Conservation (phyloP, 2,113 vertebrate genomes). For the Nothobranchius kuhntae region DNA sequence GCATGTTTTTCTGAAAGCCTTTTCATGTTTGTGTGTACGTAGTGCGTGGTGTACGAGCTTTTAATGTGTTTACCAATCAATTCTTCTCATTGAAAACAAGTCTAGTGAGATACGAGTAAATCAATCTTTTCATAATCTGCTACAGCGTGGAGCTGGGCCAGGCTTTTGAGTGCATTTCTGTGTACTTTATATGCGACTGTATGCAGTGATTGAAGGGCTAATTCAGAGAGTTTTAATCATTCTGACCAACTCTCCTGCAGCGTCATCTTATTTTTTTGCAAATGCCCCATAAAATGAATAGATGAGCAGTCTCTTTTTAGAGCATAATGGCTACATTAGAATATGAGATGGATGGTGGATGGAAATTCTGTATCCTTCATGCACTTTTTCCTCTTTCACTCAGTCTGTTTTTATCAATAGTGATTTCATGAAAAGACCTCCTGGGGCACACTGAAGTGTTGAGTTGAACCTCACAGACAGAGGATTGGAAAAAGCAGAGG, state of each 20-base stretch:
- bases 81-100: constrained; percentile 50
- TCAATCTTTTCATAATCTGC: constrained; percentile 64
- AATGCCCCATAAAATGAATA: constrained; percentile 70
- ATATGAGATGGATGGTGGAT: constrained; percentile 67
- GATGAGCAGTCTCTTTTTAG: constrained; percentile 68
- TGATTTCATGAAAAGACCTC: constrained; percentile 41
- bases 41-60: constrained; percentile 56
- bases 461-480: constrained; percentile 50
- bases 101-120: constrained; percentile 57
- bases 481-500: constrained; percentile 38
- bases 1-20: constrained; percentile 65
- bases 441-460: constrained; percentile 58
- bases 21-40: constrained; percentile 56
- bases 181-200: constrained; percentile 59
- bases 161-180: constrained; percentile 68
- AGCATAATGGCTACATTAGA: constrained; percentile 73
- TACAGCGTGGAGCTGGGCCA: constrained; percentile 20
- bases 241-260: constrained; percentile 52
- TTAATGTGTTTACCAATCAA: constrained; percentile 69
- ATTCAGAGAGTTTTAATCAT: constrained; percentile 70
- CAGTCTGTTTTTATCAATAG: constrained; percentile 44
- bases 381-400: constrained; percentile 41
- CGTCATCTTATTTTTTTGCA: constrained; percentile 63
- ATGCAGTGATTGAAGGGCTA: constrained; percentile 63
- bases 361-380: constrained; percentile 57